Conservation (phyloP, 2,113 vertebrate genomes). For the Carassius gibelio region DNA sequence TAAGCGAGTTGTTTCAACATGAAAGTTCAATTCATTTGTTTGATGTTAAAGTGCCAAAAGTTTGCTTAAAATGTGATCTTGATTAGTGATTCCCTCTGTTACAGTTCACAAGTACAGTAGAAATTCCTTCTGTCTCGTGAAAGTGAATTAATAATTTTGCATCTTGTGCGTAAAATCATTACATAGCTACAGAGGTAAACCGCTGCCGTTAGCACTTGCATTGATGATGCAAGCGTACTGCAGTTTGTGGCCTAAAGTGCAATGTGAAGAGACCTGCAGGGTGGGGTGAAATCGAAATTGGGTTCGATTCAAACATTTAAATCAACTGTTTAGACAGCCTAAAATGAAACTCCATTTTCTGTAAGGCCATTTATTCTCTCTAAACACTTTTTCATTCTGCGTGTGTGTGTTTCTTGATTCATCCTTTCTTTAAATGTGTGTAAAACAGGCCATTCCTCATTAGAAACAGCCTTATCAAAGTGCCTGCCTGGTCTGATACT, state of each 20-base stretch:
- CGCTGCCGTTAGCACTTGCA: not conserved
- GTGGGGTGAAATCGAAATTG: not conserved
- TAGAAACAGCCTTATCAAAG: slow-evolving; percentile 37
- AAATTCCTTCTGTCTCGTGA: not conserved
- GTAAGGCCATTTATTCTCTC: slow-evolving; percentile 1
- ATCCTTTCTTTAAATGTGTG: slow-evolving; percentile 7
- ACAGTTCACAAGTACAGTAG: not conserved
- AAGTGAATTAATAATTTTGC: slow-evolving; percentile 1
- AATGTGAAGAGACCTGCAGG: slow-evolving; percentile 3
- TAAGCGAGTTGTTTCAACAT: not conserved
- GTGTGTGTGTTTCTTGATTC: not conserved
- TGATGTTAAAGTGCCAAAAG: not conserved
- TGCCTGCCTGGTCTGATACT: slow-evolving; percentile 26
- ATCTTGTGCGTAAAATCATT: not conserved
- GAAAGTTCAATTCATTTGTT: not conserved
- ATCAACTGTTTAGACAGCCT: not conserved
- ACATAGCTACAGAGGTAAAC: not conserved
- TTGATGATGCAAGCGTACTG: not conserved
- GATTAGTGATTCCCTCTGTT: not conserved
- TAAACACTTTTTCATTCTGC: not conserved
- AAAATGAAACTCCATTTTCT: not conserved
- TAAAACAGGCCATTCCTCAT: slow-evolving; percentile 38
- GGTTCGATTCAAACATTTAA: not conserved
- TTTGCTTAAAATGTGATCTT: not conserved
- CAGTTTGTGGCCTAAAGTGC: not conserved